Base-by-base conservation (phyloP, 2,113 vertebrate species). In the Limnothrissa miodon region DNA sequence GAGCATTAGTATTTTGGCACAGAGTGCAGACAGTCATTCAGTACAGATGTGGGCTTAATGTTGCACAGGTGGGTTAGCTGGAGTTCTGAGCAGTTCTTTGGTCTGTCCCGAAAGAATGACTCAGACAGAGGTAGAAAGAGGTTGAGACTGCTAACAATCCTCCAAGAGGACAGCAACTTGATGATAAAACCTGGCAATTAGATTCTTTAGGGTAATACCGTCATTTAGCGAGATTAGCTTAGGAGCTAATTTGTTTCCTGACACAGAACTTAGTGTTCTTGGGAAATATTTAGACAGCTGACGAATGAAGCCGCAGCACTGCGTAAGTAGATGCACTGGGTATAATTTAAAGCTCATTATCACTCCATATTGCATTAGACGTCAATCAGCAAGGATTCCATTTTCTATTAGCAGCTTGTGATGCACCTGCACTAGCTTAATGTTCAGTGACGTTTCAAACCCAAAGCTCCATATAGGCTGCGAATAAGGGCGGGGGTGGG, bases 261-360 rank as follows among this genome's bases (percentile, higher is more conserved):
- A 74, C 66, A 74, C 25, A 74, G 66, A 74, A 5, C 25, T 36
- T 15, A 74, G 33, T 74, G 66, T 36, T 74, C 66, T 15, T 17
- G 25, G 66, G 29, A 74, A 74, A 33, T 74, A 74, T 33, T 74
- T 74, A 74, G 66, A 36, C 25, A 4, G 17, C 29, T 74, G 66
- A 74, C 11, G 66, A 74, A 74, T 15, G 42, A 17, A 74, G 29
- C 66, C 10, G 11, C 11, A 33, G 66, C 29, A 10, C 9, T 36
- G 33, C 10, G 13, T 74, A 74, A 74, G 66, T 74, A 36, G 66
- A 74, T 74, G 66, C 66, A 13, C 25, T 33, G 29, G 66, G 66
- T 74, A 74, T 74, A 74, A 74, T 33, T 74, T 74, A 29, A 74
- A 74, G 66, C 66, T 74, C 66, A 74, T 74, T 74, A 74, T 74